Base-by-base conservation (phyloP, 2,888 invertebrate species). In the Ariolimax columbianus region DNA sequence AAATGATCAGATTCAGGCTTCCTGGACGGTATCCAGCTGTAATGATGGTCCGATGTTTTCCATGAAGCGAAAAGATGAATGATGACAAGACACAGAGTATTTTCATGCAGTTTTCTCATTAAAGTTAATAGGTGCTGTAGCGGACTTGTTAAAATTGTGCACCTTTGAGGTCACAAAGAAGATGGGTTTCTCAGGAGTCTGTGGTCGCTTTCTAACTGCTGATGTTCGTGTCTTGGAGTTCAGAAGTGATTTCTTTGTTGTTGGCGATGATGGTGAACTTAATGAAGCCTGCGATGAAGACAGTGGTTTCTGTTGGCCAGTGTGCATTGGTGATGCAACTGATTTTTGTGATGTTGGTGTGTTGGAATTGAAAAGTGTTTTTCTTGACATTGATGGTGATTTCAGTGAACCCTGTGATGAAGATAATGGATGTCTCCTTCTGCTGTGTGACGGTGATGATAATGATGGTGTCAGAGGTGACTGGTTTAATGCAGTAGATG, bases 321-420 rank as follows among this genome's bases (percentile, higher is more conserved):
- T 59, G 1, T 26, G 19, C 33, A 19, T n/a, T 77, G 51, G 51
- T 51, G 77, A n/a, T 19, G 59, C 6, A 26, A 23, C 9, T 59
- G 78, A 26, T 59, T 33, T 36, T 55, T 59, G 33, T 59, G 81
- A 81, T 70, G 51, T 47, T 26, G 72, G 33, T 26, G 72, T 70
- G 23, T 43, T 47, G 68, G 47, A 51, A 14, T 70, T 40, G 19
- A n/a, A 17, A 26, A 38, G 33, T 78, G 33, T 26, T 36, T 26
- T 40, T 36, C 4, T n/a, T 40, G 63, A 38, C 7, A 26, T 7
- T 59, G 78, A 38, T 23, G 59, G 59, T 77, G 73, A 73, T n/a
- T 73, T 73, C 73, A 73, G 7, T 43, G 73, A 73, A 30, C 11
- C 26, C 36, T 79, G 79, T 23, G 66, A 30, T 63, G 66, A 17